These are phyloP conservation scores for Ophthalmolycus amberensis DNA, from an alignment of 2,113 vertebrate species.

Conservation along the genomic window DNA sequence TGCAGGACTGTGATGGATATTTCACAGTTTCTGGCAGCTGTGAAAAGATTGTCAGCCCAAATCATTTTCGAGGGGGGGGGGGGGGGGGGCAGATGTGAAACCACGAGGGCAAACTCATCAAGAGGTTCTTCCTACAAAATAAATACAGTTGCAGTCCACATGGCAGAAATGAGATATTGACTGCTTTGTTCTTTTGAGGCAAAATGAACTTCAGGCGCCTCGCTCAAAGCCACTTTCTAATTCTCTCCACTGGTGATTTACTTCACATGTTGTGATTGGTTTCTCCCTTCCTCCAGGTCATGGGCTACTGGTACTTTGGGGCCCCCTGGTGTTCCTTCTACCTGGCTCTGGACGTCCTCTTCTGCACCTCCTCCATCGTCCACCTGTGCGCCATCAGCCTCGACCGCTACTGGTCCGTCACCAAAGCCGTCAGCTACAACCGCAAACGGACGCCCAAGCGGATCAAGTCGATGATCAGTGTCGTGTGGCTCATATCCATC, in stretches of 20 bases:
- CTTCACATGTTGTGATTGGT: background rate
- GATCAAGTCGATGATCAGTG: constrained; percentile 86
- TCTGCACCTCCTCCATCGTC: constrained; percentile 90
- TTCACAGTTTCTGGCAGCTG: constrained; percentile 5
- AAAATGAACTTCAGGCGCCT: background rate
- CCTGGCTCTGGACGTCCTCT: constrained; percentile 88
- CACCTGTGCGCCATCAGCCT: constrained; percentile 92
- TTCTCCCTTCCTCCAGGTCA: constrained; percentile 64
- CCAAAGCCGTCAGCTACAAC: constrained; percentile 87
- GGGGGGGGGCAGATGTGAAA: constrained; percentile 3
- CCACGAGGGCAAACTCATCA: background rate
- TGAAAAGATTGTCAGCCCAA: constrained; percentile 2
- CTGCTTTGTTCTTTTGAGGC: background rate
- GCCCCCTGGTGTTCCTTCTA: constrained; percentile 90
- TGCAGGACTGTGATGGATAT: background rate
- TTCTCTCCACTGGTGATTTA: background rate
- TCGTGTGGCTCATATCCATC: constrained; percentile 85
- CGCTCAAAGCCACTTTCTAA: background rate
- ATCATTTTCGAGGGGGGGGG: background rate
- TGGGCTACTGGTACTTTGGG: constrained; percentile 90
- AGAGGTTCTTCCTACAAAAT: background rate
- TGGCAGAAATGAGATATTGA: constrained; percentile 19
- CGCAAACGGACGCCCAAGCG: constrained; percentile 85
- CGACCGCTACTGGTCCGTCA: constrained; percentile 91
- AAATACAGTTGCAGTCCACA: background rate